Conservation (phyloP, 2,888 invertebrate species). For the Noctua fimbriata region DNA sequence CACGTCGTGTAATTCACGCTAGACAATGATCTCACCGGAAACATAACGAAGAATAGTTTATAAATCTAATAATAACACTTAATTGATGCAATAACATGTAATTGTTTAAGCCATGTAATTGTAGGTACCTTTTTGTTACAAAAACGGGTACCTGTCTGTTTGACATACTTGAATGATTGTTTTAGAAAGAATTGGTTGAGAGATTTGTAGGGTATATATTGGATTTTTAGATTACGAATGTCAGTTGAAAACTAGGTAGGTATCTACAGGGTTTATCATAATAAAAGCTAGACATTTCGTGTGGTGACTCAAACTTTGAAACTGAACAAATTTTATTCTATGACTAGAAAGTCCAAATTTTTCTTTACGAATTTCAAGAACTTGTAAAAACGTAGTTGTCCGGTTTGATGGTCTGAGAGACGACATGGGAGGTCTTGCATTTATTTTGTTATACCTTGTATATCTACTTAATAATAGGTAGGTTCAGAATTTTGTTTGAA, state of each 20-base stretch:
- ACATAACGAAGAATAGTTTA: conserved; percentile 65
- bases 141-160: conserved; percentile 35
- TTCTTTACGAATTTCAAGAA: no score
- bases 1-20: conserved; percentile 52
- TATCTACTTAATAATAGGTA: no score
- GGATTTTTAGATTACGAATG: neutral
- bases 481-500: neutral
- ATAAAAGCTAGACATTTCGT: no score
- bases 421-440: no score
- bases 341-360: no score
- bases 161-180: conserved; percentile 46
- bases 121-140: conserved; percentile 70
- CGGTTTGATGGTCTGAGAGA: no score
- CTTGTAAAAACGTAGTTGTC: no score
- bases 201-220: neutral
- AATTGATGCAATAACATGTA: conserved; percentile 76
- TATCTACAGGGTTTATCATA: no score
- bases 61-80: conserved; percentile 62
- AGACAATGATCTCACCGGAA: conserved; percentile 59
- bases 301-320: no score
- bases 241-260: neutral
- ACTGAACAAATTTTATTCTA: no score
- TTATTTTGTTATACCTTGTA: no score
- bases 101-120: conserved; percentile 70
- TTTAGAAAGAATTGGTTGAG: conserved; percentile 15